These are phyloP conservation scores for Drosophila tsacasi DNA, from an alignment of 1,140 invertebrate genomes.

Conservation along the genomic window DNA sequence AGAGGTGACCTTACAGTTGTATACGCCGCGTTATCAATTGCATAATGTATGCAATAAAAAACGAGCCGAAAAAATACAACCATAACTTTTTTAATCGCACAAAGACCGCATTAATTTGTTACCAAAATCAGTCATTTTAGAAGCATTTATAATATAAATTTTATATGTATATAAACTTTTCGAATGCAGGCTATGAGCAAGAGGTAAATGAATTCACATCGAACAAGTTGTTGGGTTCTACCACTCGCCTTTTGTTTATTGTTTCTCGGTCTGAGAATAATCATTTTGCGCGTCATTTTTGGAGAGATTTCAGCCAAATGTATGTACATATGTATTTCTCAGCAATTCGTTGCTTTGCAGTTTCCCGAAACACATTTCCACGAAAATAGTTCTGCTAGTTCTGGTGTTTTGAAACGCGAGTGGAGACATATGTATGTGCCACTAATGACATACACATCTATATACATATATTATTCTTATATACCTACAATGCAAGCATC, in stretches of 20 bases:
- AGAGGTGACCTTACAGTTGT: constrained; percentile 4
- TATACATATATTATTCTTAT: too few species aligned
- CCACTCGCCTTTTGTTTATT: constrained; percentile 36
- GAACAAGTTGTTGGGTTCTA: constrained; percentile 33
- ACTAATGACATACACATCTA: constrained; percentile 18
- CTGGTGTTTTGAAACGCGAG: constrained; percentile 51
- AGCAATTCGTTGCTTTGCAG: constrained; percentile 3
- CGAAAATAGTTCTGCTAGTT: constrained; percentile 41
- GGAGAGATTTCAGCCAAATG: constrained; percentile 4
- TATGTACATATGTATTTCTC: neutral
- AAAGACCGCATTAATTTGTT: neutral
- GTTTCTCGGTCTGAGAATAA: constrained; percentile 12
- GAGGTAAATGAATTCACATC: neutral
- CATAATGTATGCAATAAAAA: constrained; percentile 1
- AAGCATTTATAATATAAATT: constrained; percentile 2
- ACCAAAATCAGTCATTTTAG: neutral
- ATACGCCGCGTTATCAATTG: constrained; percentile 5
- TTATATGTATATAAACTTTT: constrained; percentile 1
- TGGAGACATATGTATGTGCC: constrained; percentile 19
- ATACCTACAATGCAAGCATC: constrained; percentile 13
- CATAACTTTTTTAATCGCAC: neutral
- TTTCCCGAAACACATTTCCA: constrained; percentile 52
- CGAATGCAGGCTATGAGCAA: constrained; percentile 1
- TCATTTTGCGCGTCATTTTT: constrained; percentile 12
- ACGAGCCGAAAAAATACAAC: neutral